Evolutionary conservation across 1,140 invertebrate genomes (phyloP).

Genomic region (Ruditapes philippinarum): DNA sequence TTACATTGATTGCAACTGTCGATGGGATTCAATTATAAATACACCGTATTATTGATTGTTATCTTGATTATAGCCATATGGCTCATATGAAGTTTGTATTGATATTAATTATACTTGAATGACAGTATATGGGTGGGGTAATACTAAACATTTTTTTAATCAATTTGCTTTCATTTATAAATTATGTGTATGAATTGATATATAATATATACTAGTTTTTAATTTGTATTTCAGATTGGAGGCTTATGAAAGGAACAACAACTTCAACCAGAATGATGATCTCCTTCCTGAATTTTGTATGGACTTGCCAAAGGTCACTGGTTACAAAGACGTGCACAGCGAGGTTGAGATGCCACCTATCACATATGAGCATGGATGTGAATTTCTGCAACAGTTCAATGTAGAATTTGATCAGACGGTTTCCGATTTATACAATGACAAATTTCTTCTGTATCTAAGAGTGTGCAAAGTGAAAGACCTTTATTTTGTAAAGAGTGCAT

Average conservation of each 20-base stretch:
- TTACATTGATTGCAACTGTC: too few relatives aligned
- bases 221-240: conserved; percentile 23
- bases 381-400: neutral
- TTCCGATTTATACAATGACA: conserved; percentile 32
- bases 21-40: too few relatives aligned
- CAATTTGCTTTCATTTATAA: neutral
- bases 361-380: neutral
- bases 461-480: neutral
- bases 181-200: neutral
- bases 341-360: neutral
- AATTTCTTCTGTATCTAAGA: conserved; percentile 15
- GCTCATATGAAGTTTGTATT: too few relatives aligned
- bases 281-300: neutral
- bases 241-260: conserved; percentile 21
- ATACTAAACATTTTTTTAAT: too few relatives aligned
- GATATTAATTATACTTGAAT: too few relatives aligned
- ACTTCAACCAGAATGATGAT: neutral
- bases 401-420: conserved; percentile 42
- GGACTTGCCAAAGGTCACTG: neutral
- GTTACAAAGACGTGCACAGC: conserved; percentile 13
- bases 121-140: too few relatives aligned
- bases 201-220: neutral
- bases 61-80: too few relatives aligned
- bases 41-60: too few relatives aligned
- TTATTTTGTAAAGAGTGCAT: conserved; percentile 20